phyloP scores from a whole-genome alignment of 2,113 vertebrate species.

The Crotalus helleri region DNA sequence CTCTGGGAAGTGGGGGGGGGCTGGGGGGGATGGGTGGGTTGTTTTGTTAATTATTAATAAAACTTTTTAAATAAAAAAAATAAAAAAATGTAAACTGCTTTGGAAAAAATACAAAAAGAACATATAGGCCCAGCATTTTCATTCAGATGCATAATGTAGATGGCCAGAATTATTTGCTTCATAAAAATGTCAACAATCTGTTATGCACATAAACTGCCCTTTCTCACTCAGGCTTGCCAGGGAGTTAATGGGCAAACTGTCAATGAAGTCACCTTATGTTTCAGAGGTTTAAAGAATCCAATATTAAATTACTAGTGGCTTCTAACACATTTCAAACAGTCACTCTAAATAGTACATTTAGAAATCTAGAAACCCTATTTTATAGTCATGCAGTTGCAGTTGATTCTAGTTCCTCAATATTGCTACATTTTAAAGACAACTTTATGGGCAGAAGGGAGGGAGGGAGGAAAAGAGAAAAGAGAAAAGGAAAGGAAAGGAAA shows the following conservation, averaged over 20 bases:
- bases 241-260: slow-evolving; percentile 11
- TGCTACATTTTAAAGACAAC: slow-evolving; percentile 18
- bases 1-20: too few species aligned
- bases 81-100: slow-evolving; percentile 10
- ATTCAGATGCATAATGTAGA: slow-evolving; percentile 25
- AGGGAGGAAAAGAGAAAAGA: not conserved
- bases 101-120: slow-evolving; percentile 15
- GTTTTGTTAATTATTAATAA: too few species aligned
- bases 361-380: slow-evolving; percentile 19
- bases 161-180: slow-evolving; percentile 38
- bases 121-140: slow-evolving; percentile 25
- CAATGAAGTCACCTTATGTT: slow-evolving; percentile 33
- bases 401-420: slow-evolving; percentile 33
- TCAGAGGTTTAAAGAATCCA: not conserved
- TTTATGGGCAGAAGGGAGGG: not conserved
- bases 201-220: slow-evolving; percentile 16
- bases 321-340: slow-evolving; percentile 20
- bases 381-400: slow-evolving; percentile 41
- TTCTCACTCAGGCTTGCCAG: slow-evolving; percentile 20
- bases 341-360: slow-evolving; percentile 47
- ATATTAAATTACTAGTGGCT: not conserved
- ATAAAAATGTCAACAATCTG: slow-evolving; percentile 34
- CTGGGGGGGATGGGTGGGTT: too few species aligned
- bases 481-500: not conserved
- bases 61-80: too few species aligned